phyloP scores from a whole-genome alignment of 1,140 invertebrate genomes.

The Nephila pilipes region DNA sequence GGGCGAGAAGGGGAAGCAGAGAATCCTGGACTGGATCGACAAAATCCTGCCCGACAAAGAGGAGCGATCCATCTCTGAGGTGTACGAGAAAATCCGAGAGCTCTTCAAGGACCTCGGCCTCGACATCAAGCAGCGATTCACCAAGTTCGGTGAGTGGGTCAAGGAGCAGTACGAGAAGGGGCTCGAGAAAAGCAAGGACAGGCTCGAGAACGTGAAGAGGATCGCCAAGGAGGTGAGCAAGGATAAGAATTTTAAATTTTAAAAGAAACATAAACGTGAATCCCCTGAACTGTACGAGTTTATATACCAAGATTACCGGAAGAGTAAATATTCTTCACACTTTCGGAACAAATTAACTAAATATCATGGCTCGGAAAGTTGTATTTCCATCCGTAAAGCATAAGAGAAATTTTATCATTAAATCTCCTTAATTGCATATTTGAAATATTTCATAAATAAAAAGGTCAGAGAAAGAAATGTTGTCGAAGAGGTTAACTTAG shows the following conservation, averaged over 20 bases:
- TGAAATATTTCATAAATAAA: too few species aligned
- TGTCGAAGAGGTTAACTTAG: too few species aligned
- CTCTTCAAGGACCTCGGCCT: conserved; percentile 65
- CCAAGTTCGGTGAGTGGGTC: conserved; percentile 70
- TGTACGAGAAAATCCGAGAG: conserved; percentile 63
- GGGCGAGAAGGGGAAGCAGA: conserved; percentile 54
- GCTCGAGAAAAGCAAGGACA: conserved; percentile 50
- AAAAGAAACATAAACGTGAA: neutral
- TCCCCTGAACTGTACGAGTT: neutral
- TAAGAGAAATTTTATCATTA: too few species aligned
- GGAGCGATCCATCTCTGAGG: conserved; percentile 28
- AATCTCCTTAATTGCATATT: too few species aligned
- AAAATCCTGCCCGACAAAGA: conserved; percentile 41
- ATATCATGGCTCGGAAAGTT: too few species aligned
- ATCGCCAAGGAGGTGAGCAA: conserved; percentile 52
- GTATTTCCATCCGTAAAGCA: too few species aligned
- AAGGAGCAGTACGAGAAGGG: conserved; percentile 42
- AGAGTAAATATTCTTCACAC: too few species aligned
- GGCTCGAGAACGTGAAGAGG: conserved; percentile 62
- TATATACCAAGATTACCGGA: too few species aligned
- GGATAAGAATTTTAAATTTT: neutral
- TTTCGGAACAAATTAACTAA: too few species aligned
- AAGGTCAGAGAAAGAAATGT: too few species aligned
- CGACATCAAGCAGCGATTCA: conserved; percentile 69
- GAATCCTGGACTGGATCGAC: conserved; percentile 67